phyloP scores from a whole-genome alignment of 2,797 vertebrate genomes.

The Pangasius macronema region DNA sequence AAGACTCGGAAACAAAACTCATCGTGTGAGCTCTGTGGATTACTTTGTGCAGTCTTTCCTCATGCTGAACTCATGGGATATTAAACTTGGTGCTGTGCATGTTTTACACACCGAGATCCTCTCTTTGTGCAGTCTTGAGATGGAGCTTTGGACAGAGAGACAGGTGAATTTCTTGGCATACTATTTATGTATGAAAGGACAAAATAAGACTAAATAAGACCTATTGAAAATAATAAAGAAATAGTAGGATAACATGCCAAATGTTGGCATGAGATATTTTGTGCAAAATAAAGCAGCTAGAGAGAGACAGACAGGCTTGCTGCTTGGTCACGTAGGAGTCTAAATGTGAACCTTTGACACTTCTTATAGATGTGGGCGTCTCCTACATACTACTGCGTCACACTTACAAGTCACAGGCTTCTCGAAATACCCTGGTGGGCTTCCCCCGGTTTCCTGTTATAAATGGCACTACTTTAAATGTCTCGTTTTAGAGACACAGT shows the following conservation, averaged over 20 bases:
- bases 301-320: neutral
- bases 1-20: constrained; percentile 63
- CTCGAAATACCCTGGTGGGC: constrained; percentile 56
- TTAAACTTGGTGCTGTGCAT: neutral
- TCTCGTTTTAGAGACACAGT: neutral
- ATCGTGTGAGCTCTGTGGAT: constrained; percentile 57
- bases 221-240: neutral
- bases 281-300: neutral
- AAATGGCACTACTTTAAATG: constrained; percentile 31
- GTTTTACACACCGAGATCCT: neutral
- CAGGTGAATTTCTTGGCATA: neutral
- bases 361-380: constrained; percentile 43
- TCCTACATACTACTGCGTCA: constrained; percentile 34
- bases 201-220: neutral
- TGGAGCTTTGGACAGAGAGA: neutral
- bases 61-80: neutral
- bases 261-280: neutral
- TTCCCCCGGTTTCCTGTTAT: constrained; percentile 45
- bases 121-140: neutral
- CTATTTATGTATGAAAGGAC: neutral
- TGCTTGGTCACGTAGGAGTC: constrained; percentile 35
- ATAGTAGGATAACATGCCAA: neutral
- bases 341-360: constrained; percentile 20
- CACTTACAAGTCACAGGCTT: constrained; percentile 37
- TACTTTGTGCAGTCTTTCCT: neutral